Evolutionary conservation across 2,113 vertebrate genomes (phyloP).

Genomic region (Ifrita kowaldi): DNA sequence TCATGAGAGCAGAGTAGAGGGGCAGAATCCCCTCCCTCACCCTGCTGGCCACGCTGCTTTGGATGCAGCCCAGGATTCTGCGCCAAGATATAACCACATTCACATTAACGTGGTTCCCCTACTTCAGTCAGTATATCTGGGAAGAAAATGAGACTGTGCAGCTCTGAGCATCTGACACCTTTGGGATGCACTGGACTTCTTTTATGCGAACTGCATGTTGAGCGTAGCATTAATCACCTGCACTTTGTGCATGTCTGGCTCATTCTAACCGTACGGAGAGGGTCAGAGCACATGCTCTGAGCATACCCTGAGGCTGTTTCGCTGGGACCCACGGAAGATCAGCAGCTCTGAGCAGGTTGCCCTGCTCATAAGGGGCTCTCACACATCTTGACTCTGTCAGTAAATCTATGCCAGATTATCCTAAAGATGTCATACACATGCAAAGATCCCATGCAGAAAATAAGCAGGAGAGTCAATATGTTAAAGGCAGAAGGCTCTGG

Average conservation of each 20-base stretch:
- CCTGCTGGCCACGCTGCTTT: accelerated
- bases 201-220: not conserved
- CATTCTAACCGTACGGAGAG: accelerated
- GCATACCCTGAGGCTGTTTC: not conserved
- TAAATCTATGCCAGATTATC: not conserved
- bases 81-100: not conserved
- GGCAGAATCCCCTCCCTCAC: not conserved
- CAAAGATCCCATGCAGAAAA: not conserved
- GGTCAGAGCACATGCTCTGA: accelerated
- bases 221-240: not conserved
- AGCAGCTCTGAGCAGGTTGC: not conserved
- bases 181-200: not conserved
- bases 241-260: not conserved
- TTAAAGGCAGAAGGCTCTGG: not conserved
- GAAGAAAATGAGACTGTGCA: not conserved
- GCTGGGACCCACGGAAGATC: not conserved
- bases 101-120: not conserved
- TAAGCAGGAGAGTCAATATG: not conserved
- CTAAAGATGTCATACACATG: not conserved
- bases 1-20: not conserved
- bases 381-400: not conserved
- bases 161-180: not conserved
- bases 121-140: not conserved
- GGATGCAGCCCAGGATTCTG: not conserved
- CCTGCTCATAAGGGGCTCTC: not conserved